phyloP scores from a whole-genome alignment of 92 coral and sea anemone genomes.

The Porites divaricata region DNA sequence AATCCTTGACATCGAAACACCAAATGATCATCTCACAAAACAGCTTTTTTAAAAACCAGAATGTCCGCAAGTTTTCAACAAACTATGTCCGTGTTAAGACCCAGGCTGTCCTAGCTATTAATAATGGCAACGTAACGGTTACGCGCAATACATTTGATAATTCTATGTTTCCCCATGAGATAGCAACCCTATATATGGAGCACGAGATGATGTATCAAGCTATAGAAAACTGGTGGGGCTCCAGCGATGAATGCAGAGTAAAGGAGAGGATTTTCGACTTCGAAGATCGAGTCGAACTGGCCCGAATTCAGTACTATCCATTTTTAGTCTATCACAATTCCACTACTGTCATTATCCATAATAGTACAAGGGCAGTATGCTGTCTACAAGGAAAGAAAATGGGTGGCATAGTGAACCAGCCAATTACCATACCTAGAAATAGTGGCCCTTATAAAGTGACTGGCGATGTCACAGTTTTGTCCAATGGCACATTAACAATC shows the following conservation, averaged over 20 bases:
- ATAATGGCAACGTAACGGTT: slow-evolving; percentile 27
- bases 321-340: slow-evolving; percentile 41
- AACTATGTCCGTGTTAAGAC: slow-evolving; percentile 14
- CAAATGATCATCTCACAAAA: slow-evolving; percentile 3
- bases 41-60: slow-evolving; percentile 18
- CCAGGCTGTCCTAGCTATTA: slow-evolving; percentile 19
- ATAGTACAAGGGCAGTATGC: slow-evolving; percentile 6
- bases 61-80: background rate
- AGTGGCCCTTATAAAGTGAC: slow-evolving; percentile 40
- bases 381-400: slow-evolving; percentile 29
- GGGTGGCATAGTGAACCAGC: slow-evolving; percentile 39
- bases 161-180: slow-evolving; percentile 45
- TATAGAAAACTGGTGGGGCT: slow-evolving; percentile 71
- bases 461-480: slow-evolving; percentile 46
- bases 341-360: background rate
- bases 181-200: slow-evolving; percentile 11
- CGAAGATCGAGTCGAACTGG: slow-evolving; percentile 25
- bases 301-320: slow-evolving; percentile 43
- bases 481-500: slow-evolving; percentile 40
- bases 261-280: slow-evolving; percentile 48
- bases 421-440: slow-evolving; percentile 18
- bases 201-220: slow-evolving; percentile 22
- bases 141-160: slow-evolving; percentile 39
- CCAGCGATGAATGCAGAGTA: slow-evolving; percentile 38
- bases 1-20: slow-evolving; percentile 8